Conservation (phyloP, 2,113 vertebrate genomes). For the Plecturocebus donacophilus region DNA sequence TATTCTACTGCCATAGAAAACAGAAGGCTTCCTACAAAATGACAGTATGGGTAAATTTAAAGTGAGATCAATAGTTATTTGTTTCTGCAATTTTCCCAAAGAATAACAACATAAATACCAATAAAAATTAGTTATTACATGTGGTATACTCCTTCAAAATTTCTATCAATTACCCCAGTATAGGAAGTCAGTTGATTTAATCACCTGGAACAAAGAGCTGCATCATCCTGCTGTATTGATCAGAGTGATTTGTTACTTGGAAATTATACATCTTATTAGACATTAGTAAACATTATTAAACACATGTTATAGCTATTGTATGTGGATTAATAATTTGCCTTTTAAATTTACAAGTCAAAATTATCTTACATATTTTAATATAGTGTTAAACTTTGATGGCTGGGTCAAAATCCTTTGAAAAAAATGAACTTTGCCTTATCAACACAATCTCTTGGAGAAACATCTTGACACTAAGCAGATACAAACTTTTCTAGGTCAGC, state of each 20-base stretch:
- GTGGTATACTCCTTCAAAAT: neutral
- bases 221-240: neutral
- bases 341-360: conserved; percentile 52
- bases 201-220: conserved; percentile 29
- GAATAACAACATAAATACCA: neutral
- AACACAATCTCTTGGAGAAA: neutral
- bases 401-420: neutral
- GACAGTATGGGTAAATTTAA: neutral
- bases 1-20: neutral
- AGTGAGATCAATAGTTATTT: neutral
- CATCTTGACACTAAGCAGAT: neutral
- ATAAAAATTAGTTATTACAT: neutral
- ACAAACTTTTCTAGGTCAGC: neutral
- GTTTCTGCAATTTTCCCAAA: neutral
- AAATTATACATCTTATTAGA: conserved; percentile 29
- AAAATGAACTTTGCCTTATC: neutral
- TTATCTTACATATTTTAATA: conserved; percentile 5
- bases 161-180: neutral
- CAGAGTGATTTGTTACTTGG: neutral
- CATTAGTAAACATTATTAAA: conserved; percentile 18
- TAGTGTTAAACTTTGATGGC: neutral
- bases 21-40: neutral
- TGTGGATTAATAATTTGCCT: neutral
- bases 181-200: neutral
- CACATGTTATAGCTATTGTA: neutral